A percentile compares a stretch with the other conserved stretches of the same genome.
Evolutionary conservation across 2,113 vertebrate species (phyloP).

Genomic region (Mionectes macconnelli): DNA sequence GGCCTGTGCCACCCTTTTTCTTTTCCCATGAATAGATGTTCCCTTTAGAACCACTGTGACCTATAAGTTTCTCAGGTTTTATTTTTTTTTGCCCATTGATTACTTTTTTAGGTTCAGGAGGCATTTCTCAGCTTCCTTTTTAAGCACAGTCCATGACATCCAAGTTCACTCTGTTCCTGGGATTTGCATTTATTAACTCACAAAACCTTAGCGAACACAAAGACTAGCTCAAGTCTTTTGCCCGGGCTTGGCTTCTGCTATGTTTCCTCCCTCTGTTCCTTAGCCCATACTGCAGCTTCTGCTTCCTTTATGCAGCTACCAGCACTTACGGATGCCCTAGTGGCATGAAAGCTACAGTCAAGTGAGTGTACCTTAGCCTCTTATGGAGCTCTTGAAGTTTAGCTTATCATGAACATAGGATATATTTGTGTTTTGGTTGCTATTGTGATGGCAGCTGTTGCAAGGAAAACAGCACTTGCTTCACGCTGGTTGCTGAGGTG

Average conservation of each 20-base stretch:
- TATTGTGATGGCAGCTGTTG: not conserved
- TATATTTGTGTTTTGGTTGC: not conserved
- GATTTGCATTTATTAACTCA: conserved; percentile 18
- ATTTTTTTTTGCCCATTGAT: not conserved
- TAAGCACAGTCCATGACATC: not conserved
- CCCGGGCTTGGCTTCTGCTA: not conserved
- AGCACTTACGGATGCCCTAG: not conserved
- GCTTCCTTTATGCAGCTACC: not conserved
- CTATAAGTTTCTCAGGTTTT: not conserved
- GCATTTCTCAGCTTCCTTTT: not conserved
- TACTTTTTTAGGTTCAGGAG: not conserved
- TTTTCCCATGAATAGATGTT: not conserved
- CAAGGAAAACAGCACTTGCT: not conserved
- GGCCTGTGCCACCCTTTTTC: not conserved
- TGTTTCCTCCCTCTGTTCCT: not conserved
- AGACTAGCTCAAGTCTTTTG: not conserved
- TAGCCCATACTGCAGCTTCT: not conserved
- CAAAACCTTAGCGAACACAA: not conserved
- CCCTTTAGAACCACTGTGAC: not conserved
- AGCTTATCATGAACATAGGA: rapidly evolving
- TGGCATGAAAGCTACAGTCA: not conserved
- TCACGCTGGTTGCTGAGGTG: not conserved
- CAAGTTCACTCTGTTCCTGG: not conserved
- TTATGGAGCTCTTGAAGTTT: not conserved
- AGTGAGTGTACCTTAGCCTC: not conserved